Conservation (phyloP, 2,113 vertebrate genomes). For the Oplegnathus fasciatus region DNA sequence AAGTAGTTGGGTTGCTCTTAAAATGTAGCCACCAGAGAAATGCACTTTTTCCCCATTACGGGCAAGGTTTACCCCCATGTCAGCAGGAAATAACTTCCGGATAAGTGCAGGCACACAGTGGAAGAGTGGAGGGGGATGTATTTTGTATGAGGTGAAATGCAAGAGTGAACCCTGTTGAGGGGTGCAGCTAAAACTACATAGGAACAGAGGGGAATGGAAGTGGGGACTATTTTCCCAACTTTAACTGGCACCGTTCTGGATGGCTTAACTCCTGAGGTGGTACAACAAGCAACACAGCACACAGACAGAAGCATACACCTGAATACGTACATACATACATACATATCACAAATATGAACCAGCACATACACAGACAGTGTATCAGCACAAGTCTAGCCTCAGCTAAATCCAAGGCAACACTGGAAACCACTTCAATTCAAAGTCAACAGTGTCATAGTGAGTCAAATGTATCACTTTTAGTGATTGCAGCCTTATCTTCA, state of each 20-base stretch:
- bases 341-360: conserved; percentile 1
- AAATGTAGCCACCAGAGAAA: conserved; percentile 64
- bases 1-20: conserved; percentile 64
- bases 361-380: background rate
- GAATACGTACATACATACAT: background rate
- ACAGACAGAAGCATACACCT: conserved; percentile 8
- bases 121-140: conserved; percentile 58
- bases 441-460: conserved; percentile 37
- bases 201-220: background rate
- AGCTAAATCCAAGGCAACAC: conserved; percentile 8
- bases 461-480: conserved; percentile 25
- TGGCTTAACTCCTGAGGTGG: background rate
- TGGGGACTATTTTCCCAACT: conserved; percentile 17
- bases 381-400: background rate
- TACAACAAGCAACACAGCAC: background rate
- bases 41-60: conserved; percentile 57
- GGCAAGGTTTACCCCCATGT: conserved; percentile 57
- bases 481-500: conserved; percentile 32
- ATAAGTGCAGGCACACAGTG: conserved; percentile 61
- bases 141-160: conserved; percentile 74
- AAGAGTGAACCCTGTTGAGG: conserved; percentile 39
- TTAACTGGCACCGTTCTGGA: background rate
- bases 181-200: conserved; percentile 37
- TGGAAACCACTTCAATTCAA: conserved; percentile 40
- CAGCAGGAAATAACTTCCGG: conserved; percentile 75